Evolutionary conservation across 2,888 invertebrate species (phyloP).

Genomic region (Sinopyrophorus schimmeli): DNA sequence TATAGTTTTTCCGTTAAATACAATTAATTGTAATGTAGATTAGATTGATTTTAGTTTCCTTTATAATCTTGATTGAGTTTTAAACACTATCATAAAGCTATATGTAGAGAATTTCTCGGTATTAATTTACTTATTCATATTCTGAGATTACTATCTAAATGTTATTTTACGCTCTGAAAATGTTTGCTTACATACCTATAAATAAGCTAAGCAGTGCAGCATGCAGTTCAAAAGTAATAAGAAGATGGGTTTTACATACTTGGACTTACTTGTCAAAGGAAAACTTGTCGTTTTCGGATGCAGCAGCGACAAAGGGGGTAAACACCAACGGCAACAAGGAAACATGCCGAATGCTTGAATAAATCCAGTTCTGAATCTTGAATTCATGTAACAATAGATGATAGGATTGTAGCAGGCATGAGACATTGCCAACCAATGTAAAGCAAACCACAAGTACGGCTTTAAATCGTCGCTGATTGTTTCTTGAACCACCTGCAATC

Average conservation of each 20-base stretch:
- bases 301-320: constrained; percentile 39
- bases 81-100: too few species aligned
- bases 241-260: constrained; percentile 22
- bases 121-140: too few species aligned
- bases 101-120: too few species aligned
- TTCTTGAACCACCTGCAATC: constrained; percentile 47
- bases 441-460: constrained; percentile 75
- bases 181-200: neutral
- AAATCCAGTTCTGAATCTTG: constrained; percentile 74
- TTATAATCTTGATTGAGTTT: too few species aligned
- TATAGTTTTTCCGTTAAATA: too few species aligned
- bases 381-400: constrained; percentile 88
- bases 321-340: constrained; percentile 57
- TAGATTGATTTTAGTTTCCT: too few species aligned
- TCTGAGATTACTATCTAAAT: neutral
- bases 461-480: constrained; percentile 58
- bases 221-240: neutral
- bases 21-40: too few species aligned
- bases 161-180: neutral
- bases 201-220: too few species aligned
- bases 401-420: constrained; percentile 88
- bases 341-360: constrained; percentile 63
- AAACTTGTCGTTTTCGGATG: constrained; percentile 35
- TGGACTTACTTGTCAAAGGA: constrained; percentile 44
- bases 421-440: constrained; percentile 87